phyloP scores from a whole-genome alignment of 2,888 invertebrate species.

The Eupeodes latifasciatus region DNA sequence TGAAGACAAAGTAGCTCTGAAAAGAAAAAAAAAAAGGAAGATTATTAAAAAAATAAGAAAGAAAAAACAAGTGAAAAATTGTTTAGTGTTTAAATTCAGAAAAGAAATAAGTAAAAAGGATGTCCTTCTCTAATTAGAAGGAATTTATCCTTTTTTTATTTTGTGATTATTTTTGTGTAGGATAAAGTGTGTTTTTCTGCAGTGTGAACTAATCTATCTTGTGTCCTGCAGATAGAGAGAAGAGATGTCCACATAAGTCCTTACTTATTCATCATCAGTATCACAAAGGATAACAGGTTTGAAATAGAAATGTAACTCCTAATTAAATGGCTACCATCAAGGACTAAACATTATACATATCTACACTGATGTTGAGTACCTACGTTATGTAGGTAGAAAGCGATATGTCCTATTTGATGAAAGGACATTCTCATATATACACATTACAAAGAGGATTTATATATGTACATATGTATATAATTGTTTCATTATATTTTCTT shows the following conservation, averaged over 20 bases:
- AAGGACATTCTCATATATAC: constrained; percentile 45
- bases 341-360: background rate
- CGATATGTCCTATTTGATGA: constrained; percentile 49
- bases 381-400: background rate
- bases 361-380: too few relatives aligned
- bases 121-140: constrained; percentile 40
- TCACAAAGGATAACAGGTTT: constrained; percentile 72
- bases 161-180: constrained; percentile 37
- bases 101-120: background rate
- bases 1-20: constrained; percentile 48
- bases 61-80: constrained; percentile 39
- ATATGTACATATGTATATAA: background rate
- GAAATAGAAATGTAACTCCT: constrained; percentile 56
- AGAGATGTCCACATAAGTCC: background rate
- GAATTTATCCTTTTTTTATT: constrained; percentile 35
- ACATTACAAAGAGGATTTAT: constrained; percentile 32
- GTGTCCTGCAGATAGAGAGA: background rate
- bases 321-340: constrained; percentile 49
- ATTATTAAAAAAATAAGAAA: constrained; percentile 30
- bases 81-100: constrained; percentile 33
- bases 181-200: constrained; percentile 29
- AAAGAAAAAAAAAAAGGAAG: background rate
- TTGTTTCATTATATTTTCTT: constrained; percentile 39
- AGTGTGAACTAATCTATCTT: constrained; percentile 30
- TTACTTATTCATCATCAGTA: constrained; percentile 28